phyloP scores from a whole-genome alignment of 2,113 vertebrate species.

The Lamprologus ornatipinnis region DNA sequence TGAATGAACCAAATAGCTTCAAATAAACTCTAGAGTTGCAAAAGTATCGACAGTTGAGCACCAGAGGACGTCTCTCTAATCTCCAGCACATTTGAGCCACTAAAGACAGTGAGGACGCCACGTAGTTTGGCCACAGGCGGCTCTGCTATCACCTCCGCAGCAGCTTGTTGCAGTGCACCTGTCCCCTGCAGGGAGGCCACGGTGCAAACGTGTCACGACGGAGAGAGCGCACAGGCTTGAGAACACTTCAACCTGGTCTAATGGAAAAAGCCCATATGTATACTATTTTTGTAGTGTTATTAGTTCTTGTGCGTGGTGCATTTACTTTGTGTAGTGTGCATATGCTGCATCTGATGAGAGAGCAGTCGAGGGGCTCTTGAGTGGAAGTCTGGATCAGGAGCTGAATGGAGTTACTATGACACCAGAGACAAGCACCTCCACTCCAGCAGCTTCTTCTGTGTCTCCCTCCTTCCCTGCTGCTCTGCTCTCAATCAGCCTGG shows the following conservation, averaged over 20 bases:
- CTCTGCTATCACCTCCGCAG: background rate
- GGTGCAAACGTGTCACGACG: background rate
- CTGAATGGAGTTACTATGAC: constrained; percentile 71
- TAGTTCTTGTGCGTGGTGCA: background rate
- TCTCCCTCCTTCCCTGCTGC: constrained; percentile 45
- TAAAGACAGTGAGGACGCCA: background rate
- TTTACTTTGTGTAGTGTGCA: constrained; percentile 64
- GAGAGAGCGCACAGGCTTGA: background rate
- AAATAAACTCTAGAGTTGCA: background rate
- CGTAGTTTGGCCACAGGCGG: background rate
- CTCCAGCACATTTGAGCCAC: background rate
- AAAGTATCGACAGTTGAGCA: background rate
- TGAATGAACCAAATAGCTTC: background rate
- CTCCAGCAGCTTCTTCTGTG: constrained; percentile 70
- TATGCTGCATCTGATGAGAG: constrained; percentile 69
- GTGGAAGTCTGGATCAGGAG: constrained; percentile 64
- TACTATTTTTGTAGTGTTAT: background rate
- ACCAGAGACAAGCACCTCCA: constrained; percentile 65
- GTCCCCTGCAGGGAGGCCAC: background rate
- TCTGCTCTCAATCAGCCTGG: constrained; percentile 50
- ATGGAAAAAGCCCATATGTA: background rate
- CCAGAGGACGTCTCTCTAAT: background rate
- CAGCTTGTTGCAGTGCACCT: background rate
- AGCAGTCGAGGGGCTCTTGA: constrained; percentile 76
- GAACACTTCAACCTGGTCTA: background rate